Evolutionary conservation across 2,797 vertebrate genomes (phyloP).

Genomic region (Coregonus ussuriensis): DNA sequence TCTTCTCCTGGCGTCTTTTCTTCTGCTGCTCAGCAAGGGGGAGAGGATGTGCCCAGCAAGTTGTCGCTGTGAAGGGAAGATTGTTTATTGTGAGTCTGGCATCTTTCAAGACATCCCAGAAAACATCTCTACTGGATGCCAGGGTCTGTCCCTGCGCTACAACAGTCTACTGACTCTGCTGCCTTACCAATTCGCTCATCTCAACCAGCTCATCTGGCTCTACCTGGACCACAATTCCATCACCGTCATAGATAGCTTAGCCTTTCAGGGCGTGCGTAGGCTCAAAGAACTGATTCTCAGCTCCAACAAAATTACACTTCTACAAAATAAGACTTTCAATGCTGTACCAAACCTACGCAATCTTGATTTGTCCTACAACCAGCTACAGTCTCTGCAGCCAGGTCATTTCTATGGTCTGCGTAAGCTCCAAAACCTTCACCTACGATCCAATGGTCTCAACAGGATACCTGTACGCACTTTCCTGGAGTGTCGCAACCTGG

Average conservation of each 20-base stretch:
- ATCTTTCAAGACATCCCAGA: conserved; percentile 90
- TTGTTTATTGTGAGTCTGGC: conserved; percentile 95
- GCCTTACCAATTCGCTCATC: conserved; percentile 92
- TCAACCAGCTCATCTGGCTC: conserved; percentile 96
- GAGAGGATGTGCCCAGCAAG: conserved; percentile 89
- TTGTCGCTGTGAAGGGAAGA: conserved; percentile 96
- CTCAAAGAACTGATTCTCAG: conserved; percentile 95
- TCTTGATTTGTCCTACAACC: conserved; percentile 94
- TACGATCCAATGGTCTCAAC: conserved; percentile 89
- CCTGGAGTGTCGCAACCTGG: conserved; percentile 93
- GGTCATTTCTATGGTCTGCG: conserved; percentile 93
- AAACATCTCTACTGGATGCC: conserved; percentile 91
- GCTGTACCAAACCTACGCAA: conserved; percentile 91
- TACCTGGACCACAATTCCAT: conserved; percentile 97
- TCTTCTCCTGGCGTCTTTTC: conserved; percentile 74
- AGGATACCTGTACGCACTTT: conserved; percentile 88
- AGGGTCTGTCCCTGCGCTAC: conserved; percentile 92
- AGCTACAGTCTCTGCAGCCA: conserved; percentile 85
- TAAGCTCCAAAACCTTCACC: conserved; percentile 91
- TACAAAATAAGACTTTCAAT: conserved; percentile 92
- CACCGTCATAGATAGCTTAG: conserved; percentile 82
- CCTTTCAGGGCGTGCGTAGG: conserved; percentile 92
- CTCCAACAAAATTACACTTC: conserved; percentile 89
- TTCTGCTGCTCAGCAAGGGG: conserved; percentile 80
- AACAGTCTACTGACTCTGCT: conserved; percentile 90